Percentiles rank a stretch among this genome's conserved stretches.
Evolutionary conservation across 2,113 vertebrate genomes (phyloP).

Genomic region (Labeo catla): DNA sequence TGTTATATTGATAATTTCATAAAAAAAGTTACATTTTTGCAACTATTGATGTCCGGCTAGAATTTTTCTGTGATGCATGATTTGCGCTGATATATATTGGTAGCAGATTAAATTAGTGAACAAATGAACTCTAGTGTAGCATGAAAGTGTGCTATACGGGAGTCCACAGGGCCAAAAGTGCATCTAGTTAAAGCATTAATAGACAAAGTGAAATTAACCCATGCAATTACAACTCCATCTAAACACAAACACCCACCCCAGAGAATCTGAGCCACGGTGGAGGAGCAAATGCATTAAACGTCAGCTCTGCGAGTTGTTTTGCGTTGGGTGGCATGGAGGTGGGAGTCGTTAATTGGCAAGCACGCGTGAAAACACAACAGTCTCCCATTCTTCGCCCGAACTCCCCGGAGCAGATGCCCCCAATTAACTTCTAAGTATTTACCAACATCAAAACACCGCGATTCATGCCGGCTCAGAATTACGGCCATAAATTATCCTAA

Average conservation of each 20-base stretch:
- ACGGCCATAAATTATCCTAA: slow-evolving; percentile 64
- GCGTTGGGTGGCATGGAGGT: slow-evolving; percentile 51
- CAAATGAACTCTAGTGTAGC: background rate
- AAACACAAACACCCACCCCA: background rate
- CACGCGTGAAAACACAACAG: slow-evolving; percentile 31
- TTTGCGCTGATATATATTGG: background rate
- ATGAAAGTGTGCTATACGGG: background rate
- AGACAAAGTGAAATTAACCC: slow-evolving; percentile 39
- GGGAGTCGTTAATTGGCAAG: slow-evolving; percentile 57
- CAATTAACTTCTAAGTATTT: slow-evolving; percentile 65
- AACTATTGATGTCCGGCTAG: too few species aligned
- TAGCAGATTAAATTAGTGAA: background rate
- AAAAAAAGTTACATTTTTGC: too few species aligned
- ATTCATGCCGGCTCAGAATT: slow-evolving; percentile 57
- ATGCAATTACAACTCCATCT: slow-evolving; percentile 21
- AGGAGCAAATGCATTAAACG: slow-evolving; percentile 13
- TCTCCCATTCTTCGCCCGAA: slow-evolving; percentile 40
- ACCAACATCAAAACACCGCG: slow-evolving; percentile 59
- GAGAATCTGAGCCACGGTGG: slow-evolving; percentile 5
- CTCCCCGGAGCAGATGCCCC: slow-evolving; percentile 57
- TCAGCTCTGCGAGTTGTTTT: slow-evolving; percentile 41
- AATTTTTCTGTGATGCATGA: background rate
- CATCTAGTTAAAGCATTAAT: background rate
- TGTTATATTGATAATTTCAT: too few species aligned
- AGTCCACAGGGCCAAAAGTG: background rate